Evolutionary conservation across 2,113 vertebrate genomes (phyloP).

Genomic region (Cinclus mexicanus): DNA sequence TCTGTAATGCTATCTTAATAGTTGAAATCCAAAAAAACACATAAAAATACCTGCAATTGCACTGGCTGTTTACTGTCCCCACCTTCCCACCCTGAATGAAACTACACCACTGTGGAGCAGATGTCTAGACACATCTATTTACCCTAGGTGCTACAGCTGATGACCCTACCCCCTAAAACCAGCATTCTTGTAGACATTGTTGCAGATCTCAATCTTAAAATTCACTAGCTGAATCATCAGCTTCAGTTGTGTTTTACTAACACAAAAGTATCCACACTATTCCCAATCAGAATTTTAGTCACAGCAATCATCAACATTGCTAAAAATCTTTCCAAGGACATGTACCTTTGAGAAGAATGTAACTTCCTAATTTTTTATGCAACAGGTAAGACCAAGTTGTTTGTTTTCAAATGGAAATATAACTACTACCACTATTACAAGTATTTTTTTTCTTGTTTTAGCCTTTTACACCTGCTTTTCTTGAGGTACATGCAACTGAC

Average conservation of each 20-base stretch:
- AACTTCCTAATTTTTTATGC: not conserved
- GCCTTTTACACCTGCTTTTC: not conserved
- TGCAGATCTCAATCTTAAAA: not conserved
- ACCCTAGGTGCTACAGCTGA: not conserved
- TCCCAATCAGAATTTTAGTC: not conserved
- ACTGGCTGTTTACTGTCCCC: not conserved
- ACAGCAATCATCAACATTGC: not conserved
- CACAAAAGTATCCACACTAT: not conserved
- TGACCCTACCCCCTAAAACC: not conserved
- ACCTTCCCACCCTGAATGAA: fast-evolving
- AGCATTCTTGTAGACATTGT: not conserved
- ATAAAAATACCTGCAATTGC: not conserved
- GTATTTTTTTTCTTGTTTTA: not conserved
- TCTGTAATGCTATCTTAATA: not conserved
- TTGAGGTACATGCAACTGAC: not conserved
- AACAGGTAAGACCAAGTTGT: not conserved
- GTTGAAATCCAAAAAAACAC: not conserved
- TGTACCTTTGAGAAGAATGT: not conserved
- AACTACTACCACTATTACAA: not conserved
- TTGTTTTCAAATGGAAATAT: not conserved
- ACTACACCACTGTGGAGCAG: not conserved
- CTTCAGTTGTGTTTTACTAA: not conserved
- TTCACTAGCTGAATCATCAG: not conserved
- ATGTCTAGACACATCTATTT: not conserved
- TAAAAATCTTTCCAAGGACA: not conserved